Evolutionary conservation across 2,113 vertebrate species (phyloP).

Genomic region (Holacanthus passer): DNA sequence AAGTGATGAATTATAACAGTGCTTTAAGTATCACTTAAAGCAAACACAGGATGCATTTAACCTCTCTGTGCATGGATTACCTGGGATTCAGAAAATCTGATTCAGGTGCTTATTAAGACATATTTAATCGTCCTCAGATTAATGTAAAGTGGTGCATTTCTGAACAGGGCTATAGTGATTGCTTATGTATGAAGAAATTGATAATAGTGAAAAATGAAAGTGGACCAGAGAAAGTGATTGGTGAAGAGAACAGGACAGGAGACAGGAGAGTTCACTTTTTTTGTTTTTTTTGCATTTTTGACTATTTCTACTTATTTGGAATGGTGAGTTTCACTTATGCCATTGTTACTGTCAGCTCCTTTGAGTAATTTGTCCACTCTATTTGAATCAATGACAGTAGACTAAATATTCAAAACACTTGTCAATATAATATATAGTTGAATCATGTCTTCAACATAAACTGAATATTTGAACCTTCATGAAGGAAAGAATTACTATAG

Average conservation of each 20-base stretch:
- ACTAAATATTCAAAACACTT: not conserved
- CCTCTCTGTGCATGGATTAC: too few relatives aligned
- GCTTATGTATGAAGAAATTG: not conserved
- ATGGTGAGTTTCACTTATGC: not conserved
- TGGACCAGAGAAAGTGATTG: not conserved
- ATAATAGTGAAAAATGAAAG: not conserved
- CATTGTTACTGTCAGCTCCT: not conserved
- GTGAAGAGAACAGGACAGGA: too few relatives aligned
- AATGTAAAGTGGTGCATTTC: not conserved
- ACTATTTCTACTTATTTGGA: not conserved
- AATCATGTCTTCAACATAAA: not conserved
- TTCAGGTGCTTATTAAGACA: not conserved
- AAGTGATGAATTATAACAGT: not conserved
- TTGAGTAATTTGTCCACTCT: not conserved
- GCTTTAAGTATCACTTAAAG: not conserved
- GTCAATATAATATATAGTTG: not conserved
- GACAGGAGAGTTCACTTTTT: not conserved
- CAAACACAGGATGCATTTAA: not conserved
- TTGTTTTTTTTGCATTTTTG: not conserved
- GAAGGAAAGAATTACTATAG: not conserved
- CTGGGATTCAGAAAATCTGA: too few relatives aligned
- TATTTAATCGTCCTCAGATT: not conserved
- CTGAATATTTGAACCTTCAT: not conserved
- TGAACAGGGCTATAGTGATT: not conserved
- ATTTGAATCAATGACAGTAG: not conserved